These are phyloP conservation scores for Eunapius fragilis DNA, from an alignment of 37 sponge, comb jelly and placozoan genomes.

Conservation along the genomic window DNA sequence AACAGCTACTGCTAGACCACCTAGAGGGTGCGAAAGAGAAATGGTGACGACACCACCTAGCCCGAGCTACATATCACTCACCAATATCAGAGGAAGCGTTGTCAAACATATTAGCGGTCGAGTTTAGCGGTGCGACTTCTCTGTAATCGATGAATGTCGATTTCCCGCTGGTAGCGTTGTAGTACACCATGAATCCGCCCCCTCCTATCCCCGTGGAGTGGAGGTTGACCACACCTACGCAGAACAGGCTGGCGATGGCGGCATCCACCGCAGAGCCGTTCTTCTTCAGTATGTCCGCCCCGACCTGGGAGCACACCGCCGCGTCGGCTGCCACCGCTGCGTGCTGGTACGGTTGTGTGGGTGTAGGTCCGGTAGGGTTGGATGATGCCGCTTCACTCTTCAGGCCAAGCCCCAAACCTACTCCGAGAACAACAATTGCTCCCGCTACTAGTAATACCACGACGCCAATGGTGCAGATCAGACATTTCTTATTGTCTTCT, in stretches of 20 bases:
- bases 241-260: constrained; percentile 82
- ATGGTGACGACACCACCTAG: not conserved
- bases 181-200: constrained; percentile 94
- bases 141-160: constrained; percentile 83
- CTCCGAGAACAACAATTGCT: not conserved
- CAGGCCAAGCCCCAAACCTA: not conserved
- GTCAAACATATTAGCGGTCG: constrained; percentile 33
- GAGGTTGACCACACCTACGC: constrained; percentile 88
- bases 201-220: constrained; percentile 96
- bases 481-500: no score
- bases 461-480: not conserved
- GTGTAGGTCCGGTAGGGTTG: not conserved
- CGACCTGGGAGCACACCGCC: constrained; percentile 74
- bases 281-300: constrained; percentile 63
- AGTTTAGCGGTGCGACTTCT: constrained; percentile 79
- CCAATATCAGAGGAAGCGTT: not conserved
- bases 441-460: not conserved
- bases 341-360: constrained; percentile 27
- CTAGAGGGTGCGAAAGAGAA: constrained; percentile 15
- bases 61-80: not conserved
- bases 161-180: constrained; percentile 47
- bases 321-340: constrained; percentile 95
- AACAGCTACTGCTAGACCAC: constrained; percentile 80
- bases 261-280: constrained; percentile 95
- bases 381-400: not conserved